Conservation (phyloP, 1,140 invertebrate species). For the Nasonia longicornis region DNA sequence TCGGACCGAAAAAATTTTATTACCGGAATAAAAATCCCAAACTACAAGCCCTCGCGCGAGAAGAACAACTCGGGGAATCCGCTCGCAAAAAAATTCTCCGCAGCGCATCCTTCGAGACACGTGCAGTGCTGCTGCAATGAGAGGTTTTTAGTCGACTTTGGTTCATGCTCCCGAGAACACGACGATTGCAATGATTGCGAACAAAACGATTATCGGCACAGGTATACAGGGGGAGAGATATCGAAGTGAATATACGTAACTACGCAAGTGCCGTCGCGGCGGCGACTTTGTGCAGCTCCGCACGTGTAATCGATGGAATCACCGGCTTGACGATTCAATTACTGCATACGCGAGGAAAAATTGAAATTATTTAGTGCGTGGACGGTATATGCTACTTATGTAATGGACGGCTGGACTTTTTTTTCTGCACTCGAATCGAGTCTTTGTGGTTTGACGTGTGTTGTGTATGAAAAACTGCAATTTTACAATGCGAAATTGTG, state of each 20-base stretch:
- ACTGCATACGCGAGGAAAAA: neutral
- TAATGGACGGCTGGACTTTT: neutral
- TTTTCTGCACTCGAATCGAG: neutral
- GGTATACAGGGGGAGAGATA: neutral
- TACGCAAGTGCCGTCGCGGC: neutral
- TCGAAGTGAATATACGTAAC: neutral
- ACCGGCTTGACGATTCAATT: constrained; percentile 23
- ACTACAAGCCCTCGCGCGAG: neutral
- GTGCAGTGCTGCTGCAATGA: neutral
- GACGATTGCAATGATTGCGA: constrained; percentile 16
- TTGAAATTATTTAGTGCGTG: constrained; percentile 1
- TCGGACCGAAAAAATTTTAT: neutral
- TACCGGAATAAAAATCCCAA: neutral
- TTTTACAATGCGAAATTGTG: neutral
- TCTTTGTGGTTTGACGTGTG: too few species aligned
- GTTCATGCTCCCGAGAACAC: constrained; percentile 20
- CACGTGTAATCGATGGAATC: constrained; percentile 16
- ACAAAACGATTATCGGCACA: constrained; percentile 8
- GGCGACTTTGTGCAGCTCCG: neutral
- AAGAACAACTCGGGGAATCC: neutral
- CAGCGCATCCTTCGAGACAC: neutral
- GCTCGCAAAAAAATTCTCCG: neutral
- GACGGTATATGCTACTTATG: neutral
- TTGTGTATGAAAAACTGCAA: neutral
- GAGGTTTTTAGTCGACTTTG: neutral